Evolutionary conservation across 2,797 vertebrate genomes (phyloP).

Genomic region (Margarornis squamiger): DNA sequence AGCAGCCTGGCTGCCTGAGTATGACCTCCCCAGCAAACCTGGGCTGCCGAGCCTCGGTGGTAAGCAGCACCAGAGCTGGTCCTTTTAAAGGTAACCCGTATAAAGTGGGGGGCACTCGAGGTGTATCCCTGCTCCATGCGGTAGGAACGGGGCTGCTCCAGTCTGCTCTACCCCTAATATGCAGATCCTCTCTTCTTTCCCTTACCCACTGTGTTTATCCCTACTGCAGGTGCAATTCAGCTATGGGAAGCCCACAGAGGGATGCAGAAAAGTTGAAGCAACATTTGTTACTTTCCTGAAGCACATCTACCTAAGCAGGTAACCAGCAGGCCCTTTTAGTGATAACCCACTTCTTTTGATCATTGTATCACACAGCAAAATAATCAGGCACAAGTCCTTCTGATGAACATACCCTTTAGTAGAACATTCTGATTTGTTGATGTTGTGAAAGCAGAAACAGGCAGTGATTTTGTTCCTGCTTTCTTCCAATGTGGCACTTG

Average conservation of each 20-base stretch:
- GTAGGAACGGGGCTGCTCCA: background rate
- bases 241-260: background rate
- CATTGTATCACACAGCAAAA: background rate
- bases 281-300: background rate
- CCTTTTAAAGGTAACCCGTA: background rate
- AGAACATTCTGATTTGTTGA: background rate
- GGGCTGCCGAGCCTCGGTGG: background rate
- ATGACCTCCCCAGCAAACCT: background rate
- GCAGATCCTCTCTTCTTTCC: background rate
- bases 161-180: background rate
- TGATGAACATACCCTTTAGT: background rate
- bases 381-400: background rate
- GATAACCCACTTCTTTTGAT: background rate
- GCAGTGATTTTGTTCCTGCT: background rate
- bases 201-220: background rate
- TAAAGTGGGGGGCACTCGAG: fast-evolving
- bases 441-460: background rate
- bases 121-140: fast-evolving
- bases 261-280: background rate
- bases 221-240: background rate
- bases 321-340: background rate
- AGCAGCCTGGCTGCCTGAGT: background rate
- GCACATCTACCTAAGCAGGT: background rate
- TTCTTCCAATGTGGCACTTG: background rate
- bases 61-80: background rate